Evolutionary conservation across 2,113 vertebrate genomes (phyloP).

Genomic region (Cavia aperea): DNA sequence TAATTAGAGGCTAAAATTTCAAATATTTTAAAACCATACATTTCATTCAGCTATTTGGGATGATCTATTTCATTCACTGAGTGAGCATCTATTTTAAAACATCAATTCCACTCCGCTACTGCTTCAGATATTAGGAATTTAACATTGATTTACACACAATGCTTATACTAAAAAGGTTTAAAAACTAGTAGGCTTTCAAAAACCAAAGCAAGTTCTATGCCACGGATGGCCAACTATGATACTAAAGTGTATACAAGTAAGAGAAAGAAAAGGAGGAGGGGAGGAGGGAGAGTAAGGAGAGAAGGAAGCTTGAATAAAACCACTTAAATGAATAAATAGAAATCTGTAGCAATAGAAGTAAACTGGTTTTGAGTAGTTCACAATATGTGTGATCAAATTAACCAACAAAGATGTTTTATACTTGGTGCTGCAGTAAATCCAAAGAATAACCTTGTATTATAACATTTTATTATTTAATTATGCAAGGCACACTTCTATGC

Average conservation of each 20-base stretch:
- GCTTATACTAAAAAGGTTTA: neutral
- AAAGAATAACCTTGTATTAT: neutral
- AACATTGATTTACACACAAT: neutral
- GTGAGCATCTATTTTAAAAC: neutral
- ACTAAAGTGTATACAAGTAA: neutral
- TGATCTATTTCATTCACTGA: neutral
- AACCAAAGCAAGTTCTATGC: neutral
- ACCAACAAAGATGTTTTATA: neutral
- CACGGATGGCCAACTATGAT: neutral
- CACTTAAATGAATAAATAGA: neutral
- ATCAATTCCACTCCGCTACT: neutral
- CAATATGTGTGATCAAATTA: neutral
- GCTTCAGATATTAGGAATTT: neutral
- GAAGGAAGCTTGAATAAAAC: neutral
- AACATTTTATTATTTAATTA: slow-evolving; percentile 27
- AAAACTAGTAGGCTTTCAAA: neutral
- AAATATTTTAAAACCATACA: neutral
- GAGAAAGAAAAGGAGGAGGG: neutral
- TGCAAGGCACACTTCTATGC: neutral
- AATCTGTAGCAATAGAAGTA: neutral
- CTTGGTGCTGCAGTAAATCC: neutral
- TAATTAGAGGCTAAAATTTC: neutral
- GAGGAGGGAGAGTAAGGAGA: neutral
- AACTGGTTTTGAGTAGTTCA: neutral
- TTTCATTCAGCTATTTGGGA: neutral